Evolutionary conservation across 2,113 vertebrate species (phyloP).

Genomic region (Antechinus flavipes): DNA sequence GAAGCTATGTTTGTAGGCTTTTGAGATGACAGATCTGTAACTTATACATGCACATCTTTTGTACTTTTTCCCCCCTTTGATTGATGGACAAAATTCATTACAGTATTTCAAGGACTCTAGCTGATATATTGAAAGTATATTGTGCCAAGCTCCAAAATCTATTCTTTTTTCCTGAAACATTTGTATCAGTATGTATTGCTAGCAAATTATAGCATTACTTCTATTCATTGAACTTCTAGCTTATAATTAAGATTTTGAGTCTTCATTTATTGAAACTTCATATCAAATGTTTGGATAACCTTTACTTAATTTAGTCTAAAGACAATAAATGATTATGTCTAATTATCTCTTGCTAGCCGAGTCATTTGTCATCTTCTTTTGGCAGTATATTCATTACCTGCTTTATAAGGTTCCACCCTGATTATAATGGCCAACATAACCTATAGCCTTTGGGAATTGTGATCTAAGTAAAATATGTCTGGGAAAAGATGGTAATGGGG

Average conservation of each 20-base stretch:
- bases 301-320: not conserved
- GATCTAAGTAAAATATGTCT: not conserved
- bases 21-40: not conserved
- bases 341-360: not conserved
- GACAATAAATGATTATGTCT: not conserved
- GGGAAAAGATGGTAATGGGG: not conserved
- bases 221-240: not conserved
- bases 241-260: constrained; percentile 8
- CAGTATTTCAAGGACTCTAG: not conserved
- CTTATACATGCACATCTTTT: not conserved
- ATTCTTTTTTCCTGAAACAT: not conserved
- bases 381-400: not conserved
- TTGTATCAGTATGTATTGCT: not conserved
- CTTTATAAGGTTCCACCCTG: not conserved
- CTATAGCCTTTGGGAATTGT: not conserved
- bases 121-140: not conserved
- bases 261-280: not conserved
- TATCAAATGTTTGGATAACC: not conserved
- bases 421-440: not conserved
- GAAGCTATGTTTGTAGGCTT: not conserved
- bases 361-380: not conserved
- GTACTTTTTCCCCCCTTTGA: not conserved
- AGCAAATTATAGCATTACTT: not conserved
- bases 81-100: not conserved
- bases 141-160: not conserved